Base-by-base conservation (phyloP, 2,797 vertebrate species). In the Notamacropus eugenii region DNA sequence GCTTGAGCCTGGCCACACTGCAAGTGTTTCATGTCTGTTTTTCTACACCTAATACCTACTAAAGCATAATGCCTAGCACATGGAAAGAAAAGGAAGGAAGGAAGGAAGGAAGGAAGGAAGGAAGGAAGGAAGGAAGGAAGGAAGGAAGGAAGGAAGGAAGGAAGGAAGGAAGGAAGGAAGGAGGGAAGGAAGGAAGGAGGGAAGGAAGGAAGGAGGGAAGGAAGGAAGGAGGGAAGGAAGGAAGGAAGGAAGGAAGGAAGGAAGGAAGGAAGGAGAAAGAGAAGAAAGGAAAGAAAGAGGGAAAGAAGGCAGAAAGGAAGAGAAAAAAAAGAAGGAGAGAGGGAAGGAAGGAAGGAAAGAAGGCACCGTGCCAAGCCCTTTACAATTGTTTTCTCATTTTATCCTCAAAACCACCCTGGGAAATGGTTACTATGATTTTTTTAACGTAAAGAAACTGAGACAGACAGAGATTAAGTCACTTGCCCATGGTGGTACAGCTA, bases 271-370 rank as follows among this genome's bases (percentile, higher is more conserved):
- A 14, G 13, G 31, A 14, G 4, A 4, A 1, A 13, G 4, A 3
- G 14, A 14, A 11, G 31, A 1, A 2, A 11, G 59, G 4, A 16
- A 11, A 1, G 4, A 0, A 67, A 1, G 31, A n/a, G 2, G 28
- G 22, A 29, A 3, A 1, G 9, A 5, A 1, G 9, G 4, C 5
- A 13, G 12, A 12, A 34, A 28, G 31, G 31, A 10, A 58, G 27
- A 29, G 28, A 29, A 34, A 10, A n/a, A n/a, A 16, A 34, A 13
- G 13, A 16, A n/a, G 4, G 11, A 62, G 4, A 4, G 29, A 67
- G 13, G 12, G 8, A 31, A 12, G 10, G 3, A 31, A 24, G 31
- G 14, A 74, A 22, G n/a, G 67, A 40, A 24, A 24, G 19, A 74
- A 22, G 5, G 40, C 22, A 46, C 74, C 4, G 0, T 46, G 74